Conservation (phyloP, 1,140 invertebrate species). For the Ceratoteleas bidentatus region DNA sequence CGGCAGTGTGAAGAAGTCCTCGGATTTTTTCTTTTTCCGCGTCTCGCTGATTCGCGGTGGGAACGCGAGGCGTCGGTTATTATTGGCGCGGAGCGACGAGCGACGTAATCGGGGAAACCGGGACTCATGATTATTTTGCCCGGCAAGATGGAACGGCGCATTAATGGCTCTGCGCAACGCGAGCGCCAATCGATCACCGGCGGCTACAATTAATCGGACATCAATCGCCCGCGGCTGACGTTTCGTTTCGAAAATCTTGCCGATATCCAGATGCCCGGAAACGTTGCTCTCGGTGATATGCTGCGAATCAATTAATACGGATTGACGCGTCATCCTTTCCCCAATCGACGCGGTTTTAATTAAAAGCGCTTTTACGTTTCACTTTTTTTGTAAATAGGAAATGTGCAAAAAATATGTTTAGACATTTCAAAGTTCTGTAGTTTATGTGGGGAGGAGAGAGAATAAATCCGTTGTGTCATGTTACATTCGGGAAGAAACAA, state of each 20-base stretch:
- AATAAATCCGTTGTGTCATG: too few species aligned
- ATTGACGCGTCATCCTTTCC: constrained; percentile 39
- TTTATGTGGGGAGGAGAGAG: too few species aligned
- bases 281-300: constrained; percentile 16
- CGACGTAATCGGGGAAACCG: constrained; percentile 13
- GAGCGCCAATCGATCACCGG: constrained; percentile 51
- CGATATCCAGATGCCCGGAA: constrained; percentile 38
- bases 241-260: constrained; percentile 53
- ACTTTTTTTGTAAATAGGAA: background rate
- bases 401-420: background rate
- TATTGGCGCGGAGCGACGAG: constrained; percentile 15
- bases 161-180: constrained; percentile 25
- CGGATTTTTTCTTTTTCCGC: background rate
- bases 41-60: background rate
- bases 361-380: background rate
- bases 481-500: too few species aligned
- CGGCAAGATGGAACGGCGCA: constrained; percentile 29
- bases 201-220: constrained; percentile 63
- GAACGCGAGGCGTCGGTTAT: constrained; percentile 18
- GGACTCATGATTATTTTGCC: constrained; percentile 32
- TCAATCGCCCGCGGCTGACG: constrained; percentile 55
- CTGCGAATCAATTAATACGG: constrained; percentile 44
- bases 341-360: constrained; percentile 16
- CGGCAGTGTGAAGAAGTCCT: constrained; percentile 14
- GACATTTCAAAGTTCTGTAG: too few species aligned